Base-by-base conservation (phyloP, 2,113 vertebrate genomes). In the Laticauda colubrina region DNA sequence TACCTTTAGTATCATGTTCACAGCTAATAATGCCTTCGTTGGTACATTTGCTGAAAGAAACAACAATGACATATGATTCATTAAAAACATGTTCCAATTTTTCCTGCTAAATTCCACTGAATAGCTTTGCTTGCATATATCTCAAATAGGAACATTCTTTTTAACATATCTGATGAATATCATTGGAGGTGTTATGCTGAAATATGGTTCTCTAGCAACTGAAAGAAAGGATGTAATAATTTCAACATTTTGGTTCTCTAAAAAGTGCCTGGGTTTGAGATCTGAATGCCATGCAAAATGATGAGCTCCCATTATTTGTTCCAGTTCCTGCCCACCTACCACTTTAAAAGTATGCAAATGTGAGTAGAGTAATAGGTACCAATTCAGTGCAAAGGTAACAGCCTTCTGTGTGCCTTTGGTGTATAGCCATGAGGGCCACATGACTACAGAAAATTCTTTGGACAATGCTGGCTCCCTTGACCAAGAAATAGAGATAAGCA, bases 41-140 rank as follows among this genome's bases (percentile, higher is more conserved):
- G 5, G 97, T 97, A 87, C 98, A 98, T 91, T 88, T 91, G 43
- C 98, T 98, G 94, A 21, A 94, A 94, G 15, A 91, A 90, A 95
- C 81, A 94, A 43, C 4, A 89, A 23, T 1, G n/a, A 91, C 75
- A 57, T 57, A 20, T 81, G 29, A 34, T 11, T 0, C 54, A 53
- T 88, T 85, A 93, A 61, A 61, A 24, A 43, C 26, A 75, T 53
- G 69, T 87, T 90, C 54, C 34, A 88, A 59, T 87, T 15, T 86
- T 94, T 95, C 92, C 12, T 21, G 57, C 3, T 34, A 29, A 85
- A 39, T 89, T 61, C 9, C 51, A 89, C 81, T 3, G 92, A 64
- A 87, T 23, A 51, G 34, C 75, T 81, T 81, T 81, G 34, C 18
- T 43, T 21, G 3, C 75, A 23, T 21, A 8, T 81, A 20, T 21